These are phyloP conservation scores for Monomorium pharaonis DNA, from an alignment of 1,140 invertebrate species.

Conservation along the genomic window DNA sequence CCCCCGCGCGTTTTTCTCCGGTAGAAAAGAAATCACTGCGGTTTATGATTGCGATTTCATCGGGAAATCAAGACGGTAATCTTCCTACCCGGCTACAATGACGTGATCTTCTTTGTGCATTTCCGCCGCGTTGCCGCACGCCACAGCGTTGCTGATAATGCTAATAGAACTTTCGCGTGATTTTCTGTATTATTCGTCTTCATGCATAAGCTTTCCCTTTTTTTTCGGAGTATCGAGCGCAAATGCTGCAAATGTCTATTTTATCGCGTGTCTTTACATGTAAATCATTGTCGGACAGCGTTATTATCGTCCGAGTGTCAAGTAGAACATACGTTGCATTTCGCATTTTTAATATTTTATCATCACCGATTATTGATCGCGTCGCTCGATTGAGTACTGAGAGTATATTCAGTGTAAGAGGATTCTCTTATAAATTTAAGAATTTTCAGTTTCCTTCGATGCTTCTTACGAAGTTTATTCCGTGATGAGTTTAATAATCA, in stretches of 20 bases:
- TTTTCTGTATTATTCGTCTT: background rate
- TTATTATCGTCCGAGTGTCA: background rate
- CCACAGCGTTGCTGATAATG: background rate
- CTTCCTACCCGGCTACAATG: background rate
- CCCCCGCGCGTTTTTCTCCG: background rate
- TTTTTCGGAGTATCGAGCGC: background rate
- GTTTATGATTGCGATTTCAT: background rate
- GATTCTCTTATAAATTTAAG: background rate
- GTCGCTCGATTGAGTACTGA: slow-evolving; percentile 15
- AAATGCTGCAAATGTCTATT: background rate
- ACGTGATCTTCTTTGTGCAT: background rate
- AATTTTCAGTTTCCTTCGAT: background rate
- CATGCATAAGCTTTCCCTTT: background rate
- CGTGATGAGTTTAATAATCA: background rate
- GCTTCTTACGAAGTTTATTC: background rate
- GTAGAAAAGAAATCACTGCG: background rate
- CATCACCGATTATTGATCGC: slow-evolving; percentile 39
- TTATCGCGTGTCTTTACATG: background rate
- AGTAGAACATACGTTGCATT: background rate
- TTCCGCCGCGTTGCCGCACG: background rate
- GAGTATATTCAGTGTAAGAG: background rate
- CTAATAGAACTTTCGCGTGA: background rate
- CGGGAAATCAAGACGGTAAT: background rate
- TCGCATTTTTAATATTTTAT: slow-evolving; percentile 29
- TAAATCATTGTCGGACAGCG: background rate